These are phyloP conservation scores for Brenthis daphne DNA, from an alignment of 2,888 invertebrate species.

Conservation along the genomic window DNA sequence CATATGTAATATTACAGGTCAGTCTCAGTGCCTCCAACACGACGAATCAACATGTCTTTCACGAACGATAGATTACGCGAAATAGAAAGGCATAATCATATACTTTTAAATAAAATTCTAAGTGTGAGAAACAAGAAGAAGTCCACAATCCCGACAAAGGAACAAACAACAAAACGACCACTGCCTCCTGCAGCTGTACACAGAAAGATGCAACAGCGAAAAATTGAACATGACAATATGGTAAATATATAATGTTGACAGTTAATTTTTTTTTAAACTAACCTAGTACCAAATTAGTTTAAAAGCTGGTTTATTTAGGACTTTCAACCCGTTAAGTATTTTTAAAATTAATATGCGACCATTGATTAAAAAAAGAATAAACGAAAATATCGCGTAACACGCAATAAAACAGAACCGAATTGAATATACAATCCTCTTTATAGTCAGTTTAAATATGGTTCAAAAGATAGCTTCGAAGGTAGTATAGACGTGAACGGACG, in stretches of 20 bases:
- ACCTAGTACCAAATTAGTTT: background rate
- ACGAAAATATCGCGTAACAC: too few relatives aligned
- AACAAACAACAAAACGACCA: slow-evolving; percentile 49
- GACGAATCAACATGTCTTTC: slow-evolving; percentile 79
- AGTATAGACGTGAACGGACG: too few relatives aligned
- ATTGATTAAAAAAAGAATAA: too few relatives aligned
- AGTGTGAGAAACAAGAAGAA: slow-evolving; percentile 66
- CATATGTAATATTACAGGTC: slow-evolving; percentile 52
- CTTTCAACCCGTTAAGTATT: too few relatives aligned
- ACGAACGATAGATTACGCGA: slow-evolving; percentile 82
- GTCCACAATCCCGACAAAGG: slow-evolving; percentile 60
- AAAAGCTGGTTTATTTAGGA: too few relatives aligned
- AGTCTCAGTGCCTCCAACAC: slow-evolving; percentile 55
- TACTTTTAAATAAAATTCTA: slow-evolving; percentile 81
- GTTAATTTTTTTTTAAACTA: background rate
- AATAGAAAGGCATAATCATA: slow-evolving; percentile 83
- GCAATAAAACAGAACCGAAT: too few relatives aligned
- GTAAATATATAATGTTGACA: slow-evolving; percentile 45
- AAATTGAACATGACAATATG: slow-evolving; percentile 83
- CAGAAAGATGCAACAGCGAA: slow-evolving; percentile 78
- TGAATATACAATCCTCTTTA: too few relatives aligned
- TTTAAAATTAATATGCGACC: too few relatives aligned
- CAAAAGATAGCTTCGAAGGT: too few relatives aligned
- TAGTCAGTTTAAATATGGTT: too few relatives aligned
- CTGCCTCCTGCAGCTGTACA: slow-evolving; percentile 74